Conservation (phyloP, 2,797 vertebrate species). For the Pteropus rufus region DNA sequence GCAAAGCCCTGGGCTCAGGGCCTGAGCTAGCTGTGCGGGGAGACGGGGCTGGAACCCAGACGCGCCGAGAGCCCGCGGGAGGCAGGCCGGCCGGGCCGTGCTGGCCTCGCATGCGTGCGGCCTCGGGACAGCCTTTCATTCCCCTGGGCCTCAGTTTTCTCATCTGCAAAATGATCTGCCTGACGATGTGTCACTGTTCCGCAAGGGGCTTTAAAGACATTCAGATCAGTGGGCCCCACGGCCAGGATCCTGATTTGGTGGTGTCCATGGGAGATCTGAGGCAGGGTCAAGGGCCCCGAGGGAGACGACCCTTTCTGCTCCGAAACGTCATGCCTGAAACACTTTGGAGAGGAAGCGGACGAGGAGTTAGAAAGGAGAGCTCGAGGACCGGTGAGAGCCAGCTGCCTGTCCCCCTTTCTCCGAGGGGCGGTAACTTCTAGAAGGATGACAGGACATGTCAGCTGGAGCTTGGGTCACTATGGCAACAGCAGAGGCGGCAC, state of each 20-base stretch:
- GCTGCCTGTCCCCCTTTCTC: background rate
- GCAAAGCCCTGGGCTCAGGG: accelerated
- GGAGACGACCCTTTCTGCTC: background rate
- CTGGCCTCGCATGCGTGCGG: accelerated
- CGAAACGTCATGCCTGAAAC: accelerated
- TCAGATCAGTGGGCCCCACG: too few relatives aligned
- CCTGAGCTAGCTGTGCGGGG: background rate
- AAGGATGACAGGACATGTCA: background rate
- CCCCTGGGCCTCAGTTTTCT: background rate
- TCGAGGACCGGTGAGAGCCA: accelerated
- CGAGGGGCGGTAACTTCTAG: background rate
- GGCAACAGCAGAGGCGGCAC: background rate
- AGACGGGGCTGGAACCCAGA: background rate
- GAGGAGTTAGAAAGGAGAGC: background rate
- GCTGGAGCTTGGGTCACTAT: background rate
- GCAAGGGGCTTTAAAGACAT: background rate
- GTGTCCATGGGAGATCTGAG: background rate
- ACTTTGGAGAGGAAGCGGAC: accelerated
- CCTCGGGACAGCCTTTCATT: background rate
- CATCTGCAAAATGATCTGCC: background rate
- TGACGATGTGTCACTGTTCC: background rate
- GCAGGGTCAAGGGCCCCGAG: accelerated
- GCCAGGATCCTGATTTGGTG: background rate
- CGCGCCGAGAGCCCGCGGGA: accelerated
- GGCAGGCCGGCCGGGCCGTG: accelerated